phyloP scores from a whole-genome alignment of 2,113 vertebrate species.

The Engraulis encrasicolus region DNA sequence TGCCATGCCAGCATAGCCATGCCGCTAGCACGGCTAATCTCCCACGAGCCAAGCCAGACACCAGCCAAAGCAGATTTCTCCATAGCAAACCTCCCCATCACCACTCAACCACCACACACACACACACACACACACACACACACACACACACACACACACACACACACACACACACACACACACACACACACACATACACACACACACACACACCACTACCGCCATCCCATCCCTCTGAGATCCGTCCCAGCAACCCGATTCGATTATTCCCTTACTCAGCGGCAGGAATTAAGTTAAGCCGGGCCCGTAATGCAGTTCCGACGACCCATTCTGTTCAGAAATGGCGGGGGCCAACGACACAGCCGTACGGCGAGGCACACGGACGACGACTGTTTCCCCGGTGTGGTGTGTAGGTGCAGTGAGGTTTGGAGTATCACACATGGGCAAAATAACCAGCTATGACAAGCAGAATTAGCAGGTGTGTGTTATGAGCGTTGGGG shows the following conservation, averaged over 20 bases:
- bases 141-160: no score
- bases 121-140: no score
- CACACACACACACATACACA: no score
- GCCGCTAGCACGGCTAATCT: conserved; percentile 71
- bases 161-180: no score
- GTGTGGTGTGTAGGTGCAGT: conserved; percentile 55
- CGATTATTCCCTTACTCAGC: conserved; percentile 94
- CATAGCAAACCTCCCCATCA: conserved; percentile 3
- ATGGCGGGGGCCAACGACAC: conserved; percentile 29
- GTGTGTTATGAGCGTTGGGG: background rate
- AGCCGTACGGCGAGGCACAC: no score
- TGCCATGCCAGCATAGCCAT: conserved; percentile 50
- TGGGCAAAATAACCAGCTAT: conserved; percentile 39
- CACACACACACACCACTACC: no score
- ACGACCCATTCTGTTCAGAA: conserved; percentile 62
- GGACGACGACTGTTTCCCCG: conserved; percentile 48
- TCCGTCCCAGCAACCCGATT: conserved; percentile 89
- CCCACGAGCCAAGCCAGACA: conserved; percentile 82
- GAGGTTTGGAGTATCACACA: conserved; percentile 35
- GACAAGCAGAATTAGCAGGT: conserved; percentile 38
- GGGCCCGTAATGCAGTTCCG: conserved; percentile 84
- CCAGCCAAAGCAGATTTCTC: conserved; percentile 80
- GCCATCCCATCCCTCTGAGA: conserved; percentile 77
- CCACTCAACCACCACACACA: background rate
- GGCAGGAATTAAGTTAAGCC: conserved; percentile 91